Base-by-base conservation (phyloP, 2,888 invertebrate genomes). In the Stenodera caucasica region DNA sequence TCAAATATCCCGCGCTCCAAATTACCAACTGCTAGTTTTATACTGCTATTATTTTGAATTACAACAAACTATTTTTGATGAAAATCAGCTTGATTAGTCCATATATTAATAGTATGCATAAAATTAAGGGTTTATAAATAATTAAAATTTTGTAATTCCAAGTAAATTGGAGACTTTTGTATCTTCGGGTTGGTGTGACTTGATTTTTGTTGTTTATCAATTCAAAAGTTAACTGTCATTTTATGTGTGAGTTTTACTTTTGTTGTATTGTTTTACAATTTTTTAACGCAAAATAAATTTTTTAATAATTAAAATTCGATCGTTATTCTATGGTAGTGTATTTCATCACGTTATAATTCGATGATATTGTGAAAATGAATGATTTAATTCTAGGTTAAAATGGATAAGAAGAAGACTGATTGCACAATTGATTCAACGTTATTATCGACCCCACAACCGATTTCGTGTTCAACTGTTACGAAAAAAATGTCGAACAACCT, bases 391-490 rank as follows among this genome's bases (percentile, higher is more conserved):
- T 45, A 45, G 45, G 12, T 23, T 23, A 45, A 0, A 21, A 45
- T 45, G 45, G 45, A 11, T 2, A 45, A 21, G 9, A 45, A 26
- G 12, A 29, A 18, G 32, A 58, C 59, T 37, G 40, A 26, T 26
- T 55, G 57, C 33, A 55, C 65, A 26, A 40, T 55, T 12, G 63
- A 68, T 35, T 60, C 60, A 23, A 65, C 67, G 15, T 45, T 68
- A 18, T 30, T 67, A 18, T 61, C 50, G 54, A 81, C 81, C 15
- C 81, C 82, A 29, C 65, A 75, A 66, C 82, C 82, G 7, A 79
- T 78, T 66, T 81, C 81, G 37, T 74, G 78, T 15, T 82, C 82
- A 3, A 83, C 82, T 18, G 77, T 78, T 32, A 32, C 49, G 5
- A 51, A 60, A 45, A 53, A 30, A 12, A 23, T 55, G 15, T 26